phyloP scores from a whole-genome alignment of 2,888 invertebrate genomes.

The Ophioninae sp. region DNA sequence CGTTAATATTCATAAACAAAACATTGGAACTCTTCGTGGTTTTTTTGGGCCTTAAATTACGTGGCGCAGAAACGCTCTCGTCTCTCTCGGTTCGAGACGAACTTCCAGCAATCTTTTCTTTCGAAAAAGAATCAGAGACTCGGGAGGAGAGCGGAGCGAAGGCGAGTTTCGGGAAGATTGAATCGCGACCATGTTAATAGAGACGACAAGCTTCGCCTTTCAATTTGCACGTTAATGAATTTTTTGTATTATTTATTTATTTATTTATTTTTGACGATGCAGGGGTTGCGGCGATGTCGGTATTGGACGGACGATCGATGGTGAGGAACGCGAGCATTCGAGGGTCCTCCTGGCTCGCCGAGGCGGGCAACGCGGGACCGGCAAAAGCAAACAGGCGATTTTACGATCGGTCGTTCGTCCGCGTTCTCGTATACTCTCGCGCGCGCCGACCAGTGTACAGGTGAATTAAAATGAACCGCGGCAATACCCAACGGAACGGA shows the following conservation, averaged over 20 bases:
- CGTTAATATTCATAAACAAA: slow-evolving; percentile 8
- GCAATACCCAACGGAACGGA: slow-evolving; percentile 44
- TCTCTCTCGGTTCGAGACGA: slow-evolving; percentile 16
- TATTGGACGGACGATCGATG: slow-evolving; percentile 28
- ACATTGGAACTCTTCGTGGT: background rate
- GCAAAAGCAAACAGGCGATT: slow-evolving; percentile 56
- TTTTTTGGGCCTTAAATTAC: slow-evolving; percentile 1
- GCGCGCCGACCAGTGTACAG: slow-evolving; percentile 1
- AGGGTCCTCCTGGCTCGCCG: slow-evolving; percentile 20
- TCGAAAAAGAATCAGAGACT: background rate
- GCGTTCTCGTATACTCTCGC: slow-evolving; percentile 17
- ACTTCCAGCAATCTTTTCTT: background rate
- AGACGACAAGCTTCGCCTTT: slow-evolving; percentile 66
- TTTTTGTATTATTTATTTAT: slow-evolving; percentile 59
- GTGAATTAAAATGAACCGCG: slow-evolving; percentile 45
- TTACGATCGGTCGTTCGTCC: slow-evolving; percentile 45
- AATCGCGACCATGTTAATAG: slow-evolving; percentile 60
- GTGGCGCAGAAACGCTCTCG: background rate
- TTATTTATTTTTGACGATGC: slow-evolving; percentile 28
- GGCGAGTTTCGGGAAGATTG: slow-evolving; percentile 40
- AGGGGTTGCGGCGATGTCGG: background rate
- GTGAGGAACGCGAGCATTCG: slow-evolving; percentile 6
- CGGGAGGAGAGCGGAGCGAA: slow-evolving; percentile 7
- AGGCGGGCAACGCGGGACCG: slow-evolving; percentile 18
- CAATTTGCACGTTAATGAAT: slow-evolving; percentile 75